These are phyloP conservation scores for Vanacampus margaritifer DNA, from an alignment of 2,113 vertebrate genomes.

Conservation along the genomic window DNA sequence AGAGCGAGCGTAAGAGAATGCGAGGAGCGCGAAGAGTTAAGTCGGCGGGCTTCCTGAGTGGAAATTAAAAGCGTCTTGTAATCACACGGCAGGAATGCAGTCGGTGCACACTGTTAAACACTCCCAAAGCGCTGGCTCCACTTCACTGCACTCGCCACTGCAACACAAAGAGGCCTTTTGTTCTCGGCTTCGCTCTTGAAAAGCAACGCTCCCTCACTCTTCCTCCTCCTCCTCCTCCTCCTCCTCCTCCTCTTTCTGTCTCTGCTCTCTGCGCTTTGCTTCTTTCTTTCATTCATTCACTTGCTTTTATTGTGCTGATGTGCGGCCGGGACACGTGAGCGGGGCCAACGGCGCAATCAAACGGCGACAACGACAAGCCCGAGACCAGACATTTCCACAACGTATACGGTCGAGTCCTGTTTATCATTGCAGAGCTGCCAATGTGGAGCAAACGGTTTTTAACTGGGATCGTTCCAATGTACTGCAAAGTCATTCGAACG, in stretches of 20 bases:
- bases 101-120: conserved; percentile 78
- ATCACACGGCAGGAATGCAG: conserved; percentile 80
- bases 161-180: conserved; percentile 77
- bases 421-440: background rate
- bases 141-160: conserved; percentile 75
- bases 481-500: too few relatives aligned
- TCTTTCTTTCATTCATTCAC: conserved; percentile 53
- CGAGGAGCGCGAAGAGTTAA: conserved; percentile 71
- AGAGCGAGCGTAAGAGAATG: conserved; percentile 32
- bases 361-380: too few relatives aligned
- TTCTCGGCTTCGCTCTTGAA: conserved; percentile 75
- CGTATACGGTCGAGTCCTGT: background rate
- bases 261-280: conserved; percentile 34
- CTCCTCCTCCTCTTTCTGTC: conserved; percentile 21
- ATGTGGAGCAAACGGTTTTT: too few relatives aligned
- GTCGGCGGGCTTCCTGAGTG: conserved; percentile 71
- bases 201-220: conserved; percentile 72
- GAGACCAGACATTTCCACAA: background rate
- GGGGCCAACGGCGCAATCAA: background rate
- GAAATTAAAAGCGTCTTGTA: conserved; percentile 80
- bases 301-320: conserved; percentile 3
- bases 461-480: too few relatives aligned
- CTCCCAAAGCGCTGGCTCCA: conserved; percentile 77
- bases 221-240: conserved; percentile 35
- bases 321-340: background rate